Evolutionary conservation across 37 sponge, comb jelly and placozoan species (phyloP), one percentile per base, ranked within the genome.

Genomic region (Aplysina aerophoba): DNA sequence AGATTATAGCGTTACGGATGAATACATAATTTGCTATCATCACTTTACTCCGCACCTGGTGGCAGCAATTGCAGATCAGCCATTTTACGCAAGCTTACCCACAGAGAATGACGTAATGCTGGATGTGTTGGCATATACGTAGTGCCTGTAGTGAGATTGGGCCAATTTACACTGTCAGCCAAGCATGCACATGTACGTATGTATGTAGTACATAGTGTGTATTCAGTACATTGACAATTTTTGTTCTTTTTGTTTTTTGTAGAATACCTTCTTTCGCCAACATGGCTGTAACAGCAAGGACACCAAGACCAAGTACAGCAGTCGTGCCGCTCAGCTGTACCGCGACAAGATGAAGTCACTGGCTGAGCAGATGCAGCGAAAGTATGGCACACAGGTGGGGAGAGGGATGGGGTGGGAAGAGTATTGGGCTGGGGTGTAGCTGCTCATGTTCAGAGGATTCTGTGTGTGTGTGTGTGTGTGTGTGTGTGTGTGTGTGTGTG

Each of bases 241-340:
- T 75, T 86, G 31, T 85, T 86, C 5, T 1, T 3, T 62, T 62
- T 62, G 24, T 24, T 28, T 40, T 75, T 59, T 85, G 59, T 67
- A 95, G 94, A 89, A 61, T 25, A 78, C 84, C 0, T 99, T 91
- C 80, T 99, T 99, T 82, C 89, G 90, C 22, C 92, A 94, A 36
- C 98, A 99, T 89, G 99, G 99, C 59, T 93, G 95, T 28, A 87
- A 59, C 21, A 73, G 92, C 0, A 89, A 63, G 19, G 96, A 97
- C 15, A 86, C 96, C 53, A 79, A 89, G 17, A 80, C 91, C 34
- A 99, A 99, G 92, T 99, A 99, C 87, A 91, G 92, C 88, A 98
- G 99, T 36, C 91, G 99, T 31, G 99, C 96, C 36, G 99, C 99
- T 34, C 67, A 90, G 17, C 61, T 99, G 73, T 99, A 99, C 79